Conservation (phyloP, 1,140 invertebrate species). For the Mylabris phalerata region DNA sequence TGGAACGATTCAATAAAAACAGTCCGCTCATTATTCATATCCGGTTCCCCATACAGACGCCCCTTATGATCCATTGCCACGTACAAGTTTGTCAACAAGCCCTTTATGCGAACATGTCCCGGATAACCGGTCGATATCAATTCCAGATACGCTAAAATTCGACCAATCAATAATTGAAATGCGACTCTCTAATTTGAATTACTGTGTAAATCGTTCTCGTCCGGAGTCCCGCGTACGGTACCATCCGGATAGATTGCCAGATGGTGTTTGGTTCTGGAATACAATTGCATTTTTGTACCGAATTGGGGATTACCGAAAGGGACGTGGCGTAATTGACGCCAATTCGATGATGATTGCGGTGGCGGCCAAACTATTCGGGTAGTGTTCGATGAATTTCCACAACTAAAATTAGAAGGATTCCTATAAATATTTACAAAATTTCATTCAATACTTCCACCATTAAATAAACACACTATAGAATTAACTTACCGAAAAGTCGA, state of each 20-base stretch:
- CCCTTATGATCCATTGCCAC: constrained; percentile 58
- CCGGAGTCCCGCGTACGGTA: constrained; percentile 46
- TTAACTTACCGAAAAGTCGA: too few relatives aligned
- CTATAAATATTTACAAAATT: too few relatives aligned
- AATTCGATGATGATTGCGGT: constrained; percentile 1
- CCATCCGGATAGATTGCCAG: constrained; percentile 50
- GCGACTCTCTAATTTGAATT: not conserved
- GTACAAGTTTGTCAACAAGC: constrained; percentile 50
- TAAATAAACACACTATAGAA: too few relatives aligned
- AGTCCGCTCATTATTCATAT: constrained; percentile 47
- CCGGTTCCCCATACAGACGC: constrained; percentile 52
- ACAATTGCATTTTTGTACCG: constrained; percentile 47
- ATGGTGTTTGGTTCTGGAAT: constrained; percentile 51
- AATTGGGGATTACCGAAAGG: constrained; percentile 32
- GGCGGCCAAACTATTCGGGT: constrained; percentile 27
- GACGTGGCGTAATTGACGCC: constrained; percentile 16
- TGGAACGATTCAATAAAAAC: constrained; percentile 54
- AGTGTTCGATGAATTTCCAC: too few relatives aligned
- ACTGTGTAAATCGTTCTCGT: constrained; percentile 50
- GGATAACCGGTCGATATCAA: constrained; percentile 45
- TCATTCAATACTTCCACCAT: too few relatives aligned
- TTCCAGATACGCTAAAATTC: constrained; percentile 48
- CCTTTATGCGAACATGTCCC: constrained; percentile 52
- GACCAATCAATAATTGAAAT: constrained; percentile 1
- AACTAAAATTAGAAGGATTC: too few relatives aligned